Base-by-base conservation (phyloP, 2,888 invertebrate genomes). In the Anaspis maculata region DNA sequence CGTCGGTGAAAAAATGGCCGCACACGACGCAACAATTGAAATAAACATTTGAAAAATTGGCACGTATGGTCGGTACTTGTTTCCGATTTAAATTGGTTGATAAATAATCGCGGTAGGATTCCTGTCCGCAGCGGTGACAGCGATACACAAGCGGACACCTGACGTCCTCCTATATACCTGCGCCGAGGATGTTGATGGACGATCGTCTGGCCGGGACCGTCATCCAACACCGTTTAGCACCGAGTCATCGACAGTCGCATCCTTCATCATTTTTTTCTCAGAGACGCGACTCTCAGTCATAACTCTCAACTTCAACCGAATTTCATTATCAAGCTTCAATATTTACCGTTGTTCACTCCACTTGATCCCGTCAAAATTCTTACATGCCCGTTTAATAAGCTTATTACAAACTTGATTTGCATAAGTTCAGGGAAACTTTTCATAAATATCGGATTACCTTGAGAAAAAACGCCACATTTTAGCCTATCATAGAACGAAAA, bases 41-140 rank as follows among this genome's bases (percentile, higher is more conserved):
- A 49, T 51, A 46, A 49, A 42, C 56, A 56, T 57, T 56, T 55
- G 56, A 57, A 56, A 57, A 55, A 57, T 57, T 57, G 54, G 52
- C 56, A 57, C 56, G 54, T 56, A 56, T 41, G 44, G 32, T 39
- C 40, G 48, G 49, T 45, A 46, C 54, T 54, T 54, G 54, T 49
- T 45, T 46, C 40, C 45, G 49, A 48, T 48, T 48, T 49, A 48
- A 48, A 48, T 46, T 44, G 49, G 46, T 51, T 44, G 49, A 49
- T 49, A 51, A 49, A 48, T 51, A 51, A 48, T 41, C 43, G 30
- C 37, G 42, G 36, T 41, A 36, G 43, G 32, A 41, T 45, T 41
- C 41, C 43, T 46, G 46, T 44, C 40, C 40, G 37, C 30, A 42
- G 34, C 41, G 36, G 34, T 45, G 44, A 47, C 48, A 46, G 39